These are phyloP conservation scores for Pipistrellus pygmaeus DNA, from an alignment of 2,797 vertebrate genomes.

Conservation along the genomic window DNA sequence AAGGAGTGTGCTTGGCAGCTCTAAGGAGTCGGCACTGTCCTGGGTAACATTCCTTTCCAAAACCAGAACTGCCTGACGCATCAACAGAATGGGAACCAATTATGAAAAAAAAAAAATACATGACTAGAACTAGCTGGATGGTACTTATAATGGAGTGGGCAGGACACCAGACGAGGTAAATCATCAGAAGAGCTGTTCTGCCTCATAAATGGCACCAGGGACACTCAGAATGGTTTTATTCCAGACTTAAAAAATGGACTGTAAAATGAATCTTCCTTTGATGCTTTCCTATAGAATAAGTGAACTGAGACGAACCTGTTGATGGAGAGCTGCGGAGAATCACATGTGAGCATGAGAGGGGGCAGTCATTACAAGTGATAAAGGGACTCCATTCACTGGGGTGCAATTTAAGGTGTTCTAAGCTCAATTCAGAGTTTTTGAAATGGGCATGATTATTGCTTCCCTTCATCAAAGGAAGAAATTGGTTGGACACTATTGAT, in stretches of 20 bases:
- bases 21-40: background rate
- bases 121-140: background rate
- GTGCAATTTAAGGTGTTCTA: background rate
- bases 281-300: background rate
- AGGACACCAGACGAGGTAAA: background rate
- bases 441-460: constrained; percentile 14
- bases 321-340: background rate
- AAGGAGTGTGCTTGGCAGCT: background rate
- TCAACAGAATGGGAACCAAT: background rate
- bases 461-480: constrained; percentile 27
- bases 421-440: constrained; percentile 6
- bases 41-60: background rate
- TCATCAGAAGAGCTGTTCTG: constrained; percentile 23
- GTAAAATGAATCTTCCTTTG: constrained; percentile 3
- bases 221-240: constrained; percentile 16
- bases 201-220: background rate
- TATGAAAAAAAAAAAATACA: constrained; percentile 13
- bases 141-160: background rate
- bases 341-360: background rate
- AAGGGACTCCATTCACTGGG: background rate
- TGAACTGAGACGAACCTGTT: constrained; percentile 9
- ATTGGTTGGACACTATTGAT: background rate
- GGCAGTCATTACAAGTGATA: background rate
- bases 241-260: background rate
- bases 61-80: background rate